phyloP scores from a whole-genome alignment of 2,888 invertebrate species.

The Smittia aterrima region DNA sequence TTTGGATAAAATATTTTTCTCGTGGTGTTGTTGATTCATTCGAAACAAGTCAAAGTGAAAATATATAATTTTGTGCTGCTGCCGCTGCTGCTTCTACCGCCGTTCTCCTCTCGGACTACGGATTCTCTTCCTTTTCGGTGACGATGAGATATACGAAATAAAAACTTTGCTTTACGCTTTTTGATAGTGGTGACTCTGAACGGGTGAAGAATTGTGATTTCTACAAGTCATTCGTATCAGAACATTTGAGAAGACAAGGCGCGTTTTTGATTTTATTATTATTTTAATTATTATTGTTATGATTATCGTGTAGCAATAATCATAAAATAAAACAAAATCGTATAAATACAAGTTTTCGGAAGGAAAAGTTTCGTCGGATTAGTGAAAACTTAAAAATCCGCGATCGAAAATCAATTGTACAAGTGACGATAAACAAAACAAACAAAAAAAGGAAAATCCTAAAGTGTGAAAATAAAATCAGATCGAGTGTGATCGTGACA shows the following conservation, averaged over 20 bases:
- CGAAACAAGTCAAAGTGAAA: conserved; percentile 30
- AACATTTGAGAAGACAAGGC: conserved; percentile 31
- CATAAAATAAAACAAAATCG: conserved; percentile 32
- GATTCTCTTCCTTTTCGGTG: conserved; percentile 28
- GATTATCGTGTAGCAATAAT: conserved; percentile 39
- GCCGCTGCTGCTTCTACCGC: no score
- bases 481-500: no score
- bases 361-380: no score
- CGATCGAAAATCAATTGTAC: no score
- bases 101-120: conserved; percentile 14
- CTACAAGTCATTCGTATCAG: conserved; percentile 30
- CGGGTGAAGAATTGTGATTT: conserved; percentile 23
- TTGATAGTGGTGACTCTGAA: conserved; percentile 15
- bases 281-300: conserved; percentile 41
- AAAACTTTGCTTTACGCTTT: background rate
- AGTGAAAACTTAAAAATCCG: no score
- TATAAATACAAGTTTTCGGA: conserved; percentile 1
- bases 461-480: no score
- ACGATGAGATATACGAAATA: conserved; percentile 32
- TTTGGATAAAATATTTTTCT: conserved; percentile 10
- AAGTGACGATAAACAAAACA: no score
- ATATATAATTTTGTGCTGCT: background rate
- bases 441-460: no score
- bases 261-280: conserved; percentile 39
- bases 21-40: conserved; percentile 32